Conservation (phyloP, 2,888 invertebrate genomes). For the Falcaria lacertinaria region DNA sequence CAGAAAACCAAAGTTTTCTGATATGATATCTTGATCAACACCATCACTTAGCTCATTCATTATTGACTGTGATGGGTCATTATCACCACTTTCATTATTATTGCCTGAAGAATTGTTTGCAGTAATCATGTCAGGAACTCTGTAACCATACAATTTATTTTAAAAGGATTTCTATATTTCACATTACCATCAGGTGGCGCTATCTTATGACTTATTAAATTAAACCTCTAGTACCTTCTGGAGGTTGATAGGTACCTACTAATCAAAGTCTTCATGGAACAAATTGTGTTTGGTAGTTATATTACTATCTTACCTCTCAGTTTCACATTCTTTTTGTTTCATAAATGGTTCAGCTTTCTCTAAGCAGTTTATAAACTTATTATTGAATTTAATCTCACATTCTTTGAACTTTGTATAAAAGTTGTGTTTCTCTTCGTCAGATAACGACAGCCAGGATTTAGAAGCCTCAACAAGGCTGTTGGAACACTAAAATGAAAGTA, state of each 20-base stretch:
- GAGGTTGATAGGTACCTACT: too few species aligned
- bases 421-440: conserved; percentile 38
- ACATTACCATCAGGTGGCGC: too few species aligned
- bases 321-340: conserved; percentile 29
- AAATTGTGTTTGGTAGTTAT: too few species aligned
- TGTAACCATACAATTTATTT: not conserved
- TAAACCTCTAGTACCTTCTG: too few species aligned
- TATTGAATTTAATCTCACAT: conserved; percentile 25
- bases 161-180: too few species aligned
- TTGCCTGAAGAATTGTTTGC: not conserved
- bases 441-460: conserved; percentile 55
- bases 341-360: conserved; percentile 48
- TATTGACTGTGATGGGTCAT: not conserved
- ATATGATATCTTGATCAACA: not conserved
- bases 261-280: too few species aligned
- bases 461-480: conserved; percentile 38
- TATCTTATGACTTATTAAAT: too few species aligned
- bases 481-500: conserved; percentile 38
- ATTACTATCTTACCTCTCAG: conserved; percentile 8
- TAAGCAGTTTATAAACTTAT: conserved; percentile 34
- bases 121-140: not conserved
- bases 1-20: not conserved
- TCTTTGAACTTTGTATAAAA: conserved; percentile 40
- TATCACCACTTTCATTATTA: not conserved
- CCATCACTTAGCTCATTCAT: not conserved